Base-by-base conservation (phyloP, 2,797 vertebrate genomes). In the Alosa sapidissima region DNA sequence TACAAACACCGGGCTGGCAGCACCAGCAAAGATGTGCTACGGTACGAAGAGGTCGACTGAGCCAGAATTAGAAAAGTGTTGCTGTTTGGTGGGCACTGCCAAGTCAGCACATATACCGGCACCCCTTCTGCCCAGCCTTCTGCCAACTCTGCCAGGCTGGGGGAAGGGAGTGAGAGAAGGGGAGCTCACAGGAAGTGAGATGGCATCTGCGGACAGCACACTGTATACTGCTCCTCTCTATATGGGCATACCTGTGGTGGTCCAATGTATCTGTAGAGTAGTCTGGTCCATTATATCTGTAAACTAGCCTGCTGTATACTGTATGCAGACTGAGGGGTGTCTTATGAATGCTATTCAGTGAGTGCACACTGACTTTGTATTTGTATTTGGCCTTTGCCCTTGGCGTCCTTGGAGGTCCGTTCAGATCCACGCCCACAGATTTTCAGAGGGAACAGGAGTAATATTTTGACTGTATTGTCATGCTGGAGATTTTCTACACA, bases 121-220 rank as follows among this genome's bases (percentile, higher is more conserved):
- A 85, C 90, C 91, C 91, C 94, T 91, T 58, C 89, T 88, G 91
- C 90, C 87, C 92, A 83, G 84, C 93, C 93, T 93, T 92, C 93
- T 94, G 93, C 91, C 88, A 91, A 21, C 36, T 45, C 88, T 85
- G 89, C 84, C 81, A 87, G 88, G 58, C 87, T 81, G 62, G 48
- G 51, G 11, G 85, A 85, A 82, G 58, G 4, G 68, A 14, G 36
- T 36, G 24, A 36, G 16, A 45, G 68, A 41, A 75, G 3, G 14
- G 68, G 28, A 85, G 91, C 87, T 87, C 83, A 87, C 68, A 83
- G 75, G 83, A 75, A 83, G 24, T 72, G 81, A 85, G 72, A 47
- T 58, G 72, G 58, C 58, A 88, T 89, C 47, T 86, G 47, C 82
- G 82, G 60, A 86, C 84, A 86, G 84, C 72, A 81, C 21, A 83